phyloP scores from a whole-genome alignment of 1,140 invertebrate species.

The Panagrolaimus sp. region DNA sequence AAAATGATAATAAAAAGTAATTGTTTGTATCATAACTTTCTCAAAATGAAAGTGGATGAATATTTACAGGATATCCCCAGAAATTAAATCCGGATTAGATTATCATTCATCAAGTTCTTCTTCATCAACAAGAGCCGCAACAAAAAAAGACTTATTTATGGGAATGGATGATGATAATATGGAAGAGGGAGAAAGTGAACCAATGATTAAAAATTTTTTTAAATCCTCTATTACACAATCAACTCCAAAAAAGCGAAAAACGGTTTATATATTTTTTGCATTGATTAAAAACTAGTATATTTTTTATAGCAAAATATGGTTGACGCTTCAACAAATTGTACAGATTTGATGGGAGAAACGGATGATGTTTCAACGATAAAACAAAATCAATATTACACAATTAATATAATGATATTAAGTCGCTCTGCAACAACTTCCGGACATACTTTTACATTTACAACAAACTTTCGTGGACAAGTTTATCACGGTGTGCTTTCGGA shows the following conservation, averaged over 20 bases:
- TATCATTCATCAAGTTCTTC: background rate
- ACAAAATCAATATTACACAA: too few relatives aligned
- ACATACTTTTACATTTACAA: background rate
- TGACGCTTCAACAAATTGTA: background rate
- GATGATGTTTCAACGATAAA: background rate
- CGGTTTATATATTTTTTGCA: background rate
- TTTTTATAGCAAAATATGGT: background rate
- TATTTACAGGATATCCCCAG: too few relatives aligned
- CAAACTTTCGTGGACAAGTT: background rate
- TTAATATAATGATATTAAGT: too few relatives aligned
- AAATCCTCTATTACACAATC: background rate
- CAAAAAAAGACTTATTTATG: constrained; percentile 1
- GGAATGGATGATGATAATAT: too few relatives aligned
- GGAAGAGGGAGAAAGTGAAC: too few relatives aligned
- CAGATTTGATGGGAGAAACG: background rate
- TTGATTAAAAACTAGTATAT: background rate
- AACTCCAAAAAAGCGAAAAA: background rate
- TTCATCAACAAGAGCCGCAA: too few relatives aligned
- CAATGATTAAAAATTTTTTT: constrained; percentile 1
- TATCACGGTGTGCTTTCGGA: background rate
- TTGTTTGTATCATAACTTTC: background rate
- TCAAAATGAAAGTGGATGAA: background rate
- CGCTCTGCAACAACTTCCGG: background rate
- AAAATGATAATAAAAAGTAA: background rate
- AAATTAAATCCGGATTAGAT: background rate